These are phyloP conservation scores for Ceramica pisi DNA, from an alignment of 2,888 invertebrate genomes.

Conservation along the genomic window DNA sequence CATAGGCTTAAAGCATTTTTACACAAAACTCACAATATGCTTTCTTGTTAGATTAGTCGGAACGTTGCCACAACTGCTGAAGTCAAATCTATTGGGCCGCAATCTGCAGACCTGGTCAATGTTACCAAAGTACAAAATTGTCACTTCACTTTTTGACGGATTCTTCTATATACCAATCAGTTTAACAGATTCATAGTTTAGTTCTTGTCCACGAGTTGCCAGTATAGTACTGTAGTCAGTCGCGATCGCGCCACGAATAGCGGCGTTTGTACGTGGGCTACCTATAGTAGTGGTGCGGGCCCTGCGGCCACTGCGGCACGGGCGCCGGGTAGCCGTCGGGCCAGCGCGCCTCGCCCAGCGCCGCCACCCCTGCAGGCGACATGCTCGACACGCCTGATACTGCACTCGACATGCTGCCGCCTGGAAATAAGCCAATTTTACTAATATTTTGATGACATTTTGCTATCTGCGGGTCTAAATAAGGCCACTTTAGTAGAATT, in stretches of 20 bases:
- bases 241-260: conserved; percentile 51
- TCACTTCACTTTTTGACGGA: conserved; percentile 18
- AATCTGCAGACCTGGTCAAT: not conserved
- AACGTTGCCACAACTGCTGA: not conserved
- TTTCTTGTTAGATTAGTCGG: not conserved
- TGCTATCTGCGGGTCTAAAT: too few species aligned
- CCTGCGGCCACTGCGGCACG: conserved; percentile 77
- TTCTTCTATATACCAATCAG: not conserved
- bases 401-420: conserved; percentile 73
- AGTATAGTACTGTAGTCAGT: conserved; percentile 31
- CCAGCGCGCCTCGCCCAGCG: conserved; percentile 73
- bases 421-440: conserved; percentile 20
- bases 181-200: conserved; percentile 11
- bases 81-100: not conserved
- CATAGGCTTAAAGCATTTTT: not conserved
- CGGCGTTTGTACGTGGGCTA: conserved; percentile 66
- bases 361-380: conserved; percentile 54
- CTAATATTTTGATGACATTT: too few species aligned
- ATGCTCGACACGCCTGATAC: conserved; percentile 69
- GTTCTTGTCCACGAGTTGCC: conserved; percentile 18
- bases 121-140: not conserved
- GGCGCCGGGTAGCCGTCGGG: conserved; percentile 66
- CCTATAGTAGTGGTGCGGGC: conserved; percentile 92
- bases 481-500: too few species aligned
- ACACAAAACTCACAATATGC: not conserved